phyloP scores from a whole-genome alignment of 2,797 vertebrate species.

The Hoplostethus atlanticus region DNA sequence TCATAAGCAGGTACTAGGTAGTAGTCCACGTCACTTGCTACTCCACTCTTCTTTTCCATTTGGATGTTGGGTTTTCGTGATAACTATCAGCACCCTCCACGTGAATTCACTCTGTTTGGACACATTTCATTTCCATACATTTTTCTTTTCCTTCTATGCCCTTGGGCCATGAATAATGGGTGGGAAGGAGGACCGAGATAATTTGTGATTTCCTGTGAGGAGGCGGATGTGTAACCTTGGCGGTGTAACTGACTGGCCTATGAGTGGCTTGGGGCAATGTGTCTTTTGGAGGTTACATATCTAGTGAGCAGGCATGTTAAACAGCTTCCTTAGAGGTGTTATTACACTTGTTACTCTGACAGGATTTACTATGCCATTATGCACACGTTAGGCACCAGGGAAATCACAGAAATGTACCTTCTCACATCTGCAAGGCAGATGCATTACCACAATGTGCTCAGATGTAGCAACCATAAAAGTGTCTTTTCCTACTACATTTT shows the following conservation, averaged over 20 bases:
- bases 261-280: conserved; percentile 55
- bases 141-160: conserved; percentile 42
- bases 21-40: conserved; percentile 6
- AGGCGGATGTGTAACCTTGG: conserved; percentile 59
- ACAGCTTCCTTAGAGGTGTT: conserved; percentile 38
- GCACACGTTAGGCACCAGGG: conserved; percentile 47
- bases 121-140: conserved; percentile 41
- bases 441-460: conserved; percentile 20
- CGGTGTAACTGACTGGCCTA: conserved; percentile 40
- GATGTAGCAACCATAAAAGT: conserved; percentile 26
- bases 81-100: neutral
- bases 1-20: neutral
- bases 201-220: conserved; percentile 70
- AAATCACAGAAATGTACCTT: conserved; percentile 52
- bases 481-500: neutral
- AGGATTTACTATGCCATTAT: conserved; percentile 62
- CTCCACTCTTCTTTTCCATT: conserved; percentile 8
- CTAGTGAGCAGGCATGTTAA: conserved; percentile 46
- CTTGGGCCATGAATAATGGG: conserved; percentile 55
- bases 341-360: conserved; percentile 44
- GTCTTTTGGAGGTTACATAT: conserved; percentile 63
- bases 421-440: conserved; percentile 58
- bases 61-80: conserved; percentile 2
- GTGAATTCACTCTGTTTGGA: conserved; percentile 24
- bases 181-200: conserved; percentile 36